Base-by-base conservation (phyloP, 1,140 invertebrate species). In the Oncopeltus fasciatus region DNA sequence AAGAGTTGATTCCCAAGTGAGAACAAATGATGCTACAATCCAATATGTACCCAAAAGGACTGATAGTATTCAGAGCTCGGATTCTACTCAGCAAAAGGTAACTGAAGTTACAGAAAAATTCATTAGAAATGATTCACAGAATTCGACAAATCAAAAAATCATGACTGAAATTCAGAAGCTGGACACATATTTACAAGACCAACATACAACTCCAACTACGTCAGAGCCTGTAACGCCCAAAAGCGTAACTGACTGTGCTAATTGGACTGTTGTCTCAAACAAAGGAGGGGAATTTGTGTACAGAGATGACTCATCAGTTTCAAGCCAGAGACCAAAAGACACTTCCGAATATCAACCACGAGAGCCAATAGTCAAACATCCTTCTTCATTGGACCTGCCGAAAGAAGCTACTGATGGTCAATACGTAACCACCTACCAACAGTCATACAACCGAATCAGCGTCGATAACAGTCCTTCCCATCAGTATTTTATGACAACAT, bases 401-500 rank as follows among this genome's bases (percentile, higher is more conserved):
- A 69, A 66, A 49, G 69, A 68, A 56, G 33, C 60, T 60, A 70
- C 68, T 61, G 68, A 77, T 53, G 74, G 76, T 24, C 73, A 79
- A 65, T 81, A 81, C 68, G 72, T 77, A 58, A 82, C 80, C 12
- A 83, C 80, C 1, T 82, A 83, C 66, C 73, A 79, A 67, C 73
- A 72, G 33, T 78, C 81, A 63, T 82, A 74, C 65, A 80, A 77
- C 60, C 77, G 77, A 66, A 80, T 84, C 33, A 81, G 79, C 63
- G 76, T 78, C 57, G 79, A 82, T 65, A 75, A 80, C 59, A 84
- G 82, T 69, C 81, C 83, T 8, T 80, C 83, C 21, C 84, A 86
- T 69, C 78, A 84, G 65, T 82, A 82, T 3, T 86, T 84, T 74
- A 84, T 83, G 2, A 80, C 81, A 60, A 83, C 83, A 29, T 72